Percentiles rank a stretch among this genome's conserved stretches.
Evolutionary conservation across 92 coral and sea anemone genomes (phyloP).

Genomic region (Paramuricea clavata): DNA sequence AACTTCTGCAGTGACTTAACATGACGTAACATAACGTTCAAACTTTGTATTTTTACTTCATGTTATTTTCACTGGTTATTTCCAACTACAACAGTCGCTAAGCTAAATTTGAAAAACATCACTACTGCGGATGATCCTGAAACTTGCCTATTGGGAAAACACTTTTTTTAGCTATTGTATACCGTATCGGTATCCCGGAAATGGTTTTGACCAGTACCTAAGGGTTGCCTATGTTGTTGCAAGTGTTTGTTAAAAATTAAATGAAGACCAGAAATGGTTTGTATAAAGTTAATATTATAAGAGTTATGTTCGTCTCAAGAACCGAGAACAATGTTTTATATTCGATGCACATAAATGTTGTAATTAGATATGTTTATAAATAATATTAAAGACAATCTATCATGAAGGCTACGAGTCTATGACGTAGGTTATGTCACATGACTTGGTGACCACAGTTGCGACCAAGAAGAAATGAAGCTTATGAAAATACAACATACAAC

Average conservation of each 20-base stretch:
- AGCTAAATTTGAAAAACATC: too few relatives aligned
- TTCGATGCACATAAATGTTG: not conserved
- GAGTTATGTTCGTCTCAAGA: not conserved
- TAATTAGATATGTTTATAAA: too few relatives aligned
- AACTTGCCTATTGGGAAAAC: not conserved
- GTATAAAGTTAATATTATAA: not conserved
- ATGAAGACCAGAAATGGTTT: not conserved
- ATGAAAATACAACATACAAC: too few relatives aligned
- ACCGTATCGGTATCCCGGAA: not conserved
- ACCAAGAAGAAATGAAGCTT: too few relatives aligned
- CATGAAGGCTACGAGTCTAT: too few relatives aligned
- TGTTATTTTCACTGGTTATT: too few relatives aligned
- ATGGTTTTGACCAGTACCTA: not conserved
- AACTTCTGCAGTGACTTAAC: too few relatives aligned
- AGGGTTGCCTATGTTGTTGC: not conserved
- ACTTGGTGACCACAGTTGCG: too few relatives aligned
- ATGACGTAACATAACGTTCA: too few relatives aligned
- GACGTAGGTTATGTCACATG: too few relatives aligned
- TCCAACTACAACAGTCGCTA: not conserved
- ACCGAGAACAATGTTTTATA: not conserved
- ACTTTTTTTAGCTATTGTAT: not conserved
- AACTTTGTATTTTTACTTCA: not conserved
- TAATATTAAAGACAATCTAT: too few relatives aligned
- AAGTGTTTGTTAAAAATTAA: not conserved
- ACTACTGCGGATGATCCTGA: not conserved